Evolutionary conservation across 2,888 invertebrate genomes (phyloP).

Genomic region (Cylindroiulus punctatus): DNA sequence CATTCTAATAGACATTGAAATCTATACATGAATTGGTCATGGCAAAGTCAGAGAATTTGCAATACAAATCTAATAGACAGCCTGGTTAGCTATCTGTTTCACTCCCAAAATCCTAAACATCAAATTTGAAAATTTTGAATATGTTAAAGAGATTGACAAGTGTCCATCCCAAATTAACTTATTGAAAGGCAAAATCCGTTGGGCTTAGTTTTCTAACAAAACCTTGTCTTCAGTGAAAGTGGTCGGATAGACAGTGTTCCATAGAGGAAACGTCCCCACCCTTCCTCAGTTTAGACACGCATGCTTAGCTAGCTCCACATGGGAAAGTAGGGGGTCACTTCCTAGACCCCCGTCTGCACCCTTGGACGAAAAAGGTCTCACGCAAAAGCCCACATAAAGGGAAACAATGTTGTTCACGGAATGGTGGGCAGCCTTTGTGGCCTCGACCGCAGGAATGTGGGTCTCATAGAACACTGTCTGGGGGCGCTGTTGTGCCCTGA

Average conservation of each 20-base stretch:
- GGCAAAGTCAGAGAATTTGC: no score
- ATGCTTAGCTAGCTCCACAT: conserved; percentile 16
- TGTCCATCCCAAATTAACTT: no score
- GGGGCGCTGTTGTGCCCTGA: conserved; percentile 13
- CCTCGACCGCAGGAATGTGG: conserved; percentile 34
- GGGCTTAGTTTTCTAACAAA: no score
- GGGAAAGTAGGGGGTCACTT: conserved; percentile 21
- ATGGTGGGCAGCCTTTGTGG: conserved; percentile 15
- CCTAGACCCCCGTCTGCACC: conserved; percentile 21
- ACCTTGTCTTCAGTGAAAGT: no score
- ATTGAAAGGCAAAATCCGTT: no score
- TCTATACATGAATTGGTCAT: no score
- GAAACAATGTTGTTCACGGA: conserved; percentile 34
- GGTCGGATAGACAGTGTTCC: not conserved
- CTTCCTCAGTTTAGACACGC: conserved; percentile 42
- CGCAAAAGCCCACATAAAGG: not conserved
- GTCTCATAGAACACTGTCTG: not conserved
- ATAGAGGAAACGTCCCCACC: conserved; percentile 29
- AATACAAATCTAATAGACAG: no score
- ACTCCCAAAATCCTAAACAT: no score
- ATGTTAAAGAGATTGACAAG: no score
- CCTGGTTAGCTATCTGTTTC: no score
- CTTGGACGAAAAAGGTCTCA: conserved; percentile 34
- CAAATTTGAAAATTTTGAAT: no score
- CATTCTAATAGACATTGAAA: no score